Conservation (phyloP, 2,797 vertebrate species). For the Onychomys torridus region DNA sequence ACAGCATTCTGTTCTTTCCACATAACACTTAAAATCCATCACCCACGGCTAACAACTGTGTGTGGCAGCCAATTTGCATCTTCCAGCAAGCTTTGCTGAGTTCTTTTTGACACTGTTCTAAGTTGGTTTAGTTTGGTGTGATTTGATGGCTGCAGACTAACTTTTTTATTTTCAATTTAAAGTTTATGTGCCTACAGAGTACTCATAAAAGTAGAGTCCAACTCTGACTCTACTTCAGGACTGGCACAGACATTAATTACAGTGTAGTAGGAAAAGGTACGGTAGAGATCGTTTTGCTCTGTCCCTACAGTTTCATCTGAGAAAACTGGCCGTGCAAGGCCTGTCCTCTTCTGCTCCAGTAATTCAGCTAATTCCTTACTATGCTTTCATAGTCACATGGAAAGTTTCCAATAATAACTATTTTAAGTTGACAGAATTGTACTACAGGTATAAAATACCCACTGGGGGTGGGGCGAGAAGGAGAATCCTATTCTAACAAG, state of each 20-base stretch:
- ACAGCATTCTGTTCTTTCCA: constrained; percentile 64
- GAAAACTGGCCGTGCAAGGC: not conserved
- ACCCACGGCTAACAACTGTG: constrained; percentile 48
- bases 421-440: not conserved
- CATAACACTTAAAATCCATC: constrained; percentile 39
- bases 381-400: not conserved
- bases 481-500: constrained; percentile 5
- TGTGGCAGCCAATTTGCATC: constrained; percentile 28
- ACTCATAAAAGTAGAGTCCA: not conserved
- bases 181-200: not conserved
- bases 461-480: not conserved
- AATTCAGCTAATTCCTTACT: constrained; percentile 21
- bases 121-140: constrained; percentile 22
- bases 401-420: constrained; percentile 39
- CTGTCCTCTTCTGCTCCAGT: not conserved
- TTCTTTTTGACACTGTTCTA: not conserved
- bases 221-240: not conserved
- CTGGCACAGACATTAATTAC: not conserved
- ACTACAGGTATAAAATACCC: not conserved
- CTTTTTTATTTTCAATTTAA: constrained; percentile 6
- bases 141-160: constrained; percentile 38
- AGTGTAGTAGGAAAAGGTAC: not conserved
- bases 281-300: not conserved
- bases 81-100: constrained; percentile 30
- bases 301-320: not conserved